phyloP scores from a whole-genome alignment of 2,888 invertebrate genomes.

The Diogma glabrata region DNA sequence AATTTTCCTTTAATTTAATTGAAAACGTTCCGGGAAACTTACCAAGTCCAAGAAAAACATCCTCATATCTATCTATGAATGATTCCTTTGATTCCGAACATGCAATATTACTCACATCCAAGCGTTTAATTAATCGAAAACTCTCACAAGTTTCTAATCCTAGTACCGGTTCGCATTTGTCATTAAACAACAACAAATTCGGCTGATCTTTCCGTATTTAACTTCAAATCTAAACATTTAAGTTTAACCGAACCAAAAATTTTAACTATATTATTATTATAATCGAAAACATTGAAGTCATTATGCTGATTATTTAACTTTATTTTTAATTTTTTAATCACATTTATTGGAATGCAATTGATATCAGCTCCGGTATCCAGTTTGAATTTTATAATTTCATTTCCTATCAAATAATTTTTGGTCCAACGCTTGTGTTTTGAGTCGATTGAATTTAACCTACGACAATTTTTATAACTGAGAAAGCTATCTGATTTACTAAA shows the following conservation, averaged over 20 bases:
- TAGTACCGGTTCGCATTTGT: constrained; percentile 13
- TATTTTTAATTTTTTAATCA: background rate
- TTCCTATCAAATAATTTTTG: no score
- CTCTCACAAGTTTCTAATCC: constrained; percentile 10
- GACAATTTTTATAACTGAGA: no score
- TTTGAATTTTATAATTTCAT: no score
- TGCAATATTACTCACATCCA: no score
- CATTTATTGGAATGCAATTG: background rate
- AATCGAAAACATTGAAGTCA: background rate
- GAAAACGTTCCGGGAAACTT: no score
- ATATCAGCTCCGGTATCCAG: background rate
- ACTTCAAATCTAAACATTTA: background rate
- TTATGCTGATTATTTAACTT: background rate
- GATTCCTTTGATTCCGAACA: no score
- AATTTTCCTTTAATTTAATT: no score
- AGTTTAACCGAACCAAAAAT: background rate
- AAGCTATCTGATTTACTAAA: no score
- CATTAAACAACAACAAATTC: background rate
- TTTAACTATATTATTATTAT: background rate
- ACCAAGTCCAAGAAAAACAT: background rate
- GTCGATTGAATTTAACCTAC: no score
- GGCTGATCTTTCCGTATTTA: background rate
- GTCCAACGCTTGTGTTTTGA: no score
- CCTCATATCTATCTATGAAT: background rate
- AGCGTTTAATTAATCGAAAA: background rate